Evolutionary conservation across 1,140 invertebrate genomes (phyloP).

Genomic region (Piezodorus guildinii): DNA sequence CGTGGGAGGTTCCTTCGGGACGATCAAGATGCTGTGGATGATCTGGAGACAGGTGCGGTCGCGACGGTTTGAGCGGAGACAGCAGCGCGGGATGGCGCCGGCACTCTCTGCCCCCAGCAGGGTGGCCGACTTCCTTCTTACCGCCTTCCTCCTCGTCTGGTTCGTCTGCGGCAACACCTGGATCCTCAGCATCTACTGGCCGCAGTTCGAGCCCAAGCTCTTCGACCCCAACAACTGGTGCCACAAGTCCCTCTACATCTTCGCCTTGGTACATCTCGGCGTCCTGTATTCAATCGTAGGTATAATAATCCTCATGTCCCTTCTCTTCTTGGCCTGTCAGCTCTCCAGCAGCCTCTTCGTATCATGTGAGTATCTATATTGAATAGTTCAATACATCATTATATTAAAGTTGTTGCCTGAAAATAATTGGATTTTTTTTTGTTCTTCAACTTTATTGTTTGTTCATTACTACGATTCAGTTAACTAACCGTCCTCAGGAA

Average conservation of each 20-base stretch:
- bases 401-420: too few relatives aligned
- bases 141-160: constrained; percentile 59
- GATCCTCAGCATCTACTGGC: constrained; percentile 65
- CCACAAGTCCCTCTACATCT: constrained; percentile 61
- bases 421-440: too few relatives aligned
- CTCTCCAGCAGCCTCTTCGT: constrained; percentile 54
- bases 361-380: constrained; percentile 44
- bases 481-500: too few relatives aligned
- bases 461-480: too few relatives aligned
- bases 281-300: constrained; percentile 44
- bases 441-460: too few relatives aligned
- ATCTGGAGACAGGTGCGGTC: constrained; percentile 55
- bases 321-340: constrained; percentile 49
- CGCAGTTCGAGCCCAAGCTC: constrained; percentile 50
- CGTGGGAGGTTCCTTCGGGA: constrained; percentile 61
- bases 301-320: constrained; percentile 42
- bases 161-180: constrained; percentile 67
- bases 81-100: constrained; percentile 37
- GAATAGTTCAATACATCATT: too few relatives aligned
- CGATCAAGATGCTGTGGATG: constrained; percentile 54
- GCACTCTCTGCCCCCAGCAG: constrained; percentile 38
- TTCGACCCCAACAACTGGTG: constrained; percentile 65
- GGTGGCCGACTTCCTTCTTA: constrained; percentile 44
- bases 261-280: constrained; percentile 55
- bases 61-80: constrained; percentile 41